phyloP scores from a whole-genome alignment of 1,140 invertebrate species.

The Carposina sasakii region DNA sequence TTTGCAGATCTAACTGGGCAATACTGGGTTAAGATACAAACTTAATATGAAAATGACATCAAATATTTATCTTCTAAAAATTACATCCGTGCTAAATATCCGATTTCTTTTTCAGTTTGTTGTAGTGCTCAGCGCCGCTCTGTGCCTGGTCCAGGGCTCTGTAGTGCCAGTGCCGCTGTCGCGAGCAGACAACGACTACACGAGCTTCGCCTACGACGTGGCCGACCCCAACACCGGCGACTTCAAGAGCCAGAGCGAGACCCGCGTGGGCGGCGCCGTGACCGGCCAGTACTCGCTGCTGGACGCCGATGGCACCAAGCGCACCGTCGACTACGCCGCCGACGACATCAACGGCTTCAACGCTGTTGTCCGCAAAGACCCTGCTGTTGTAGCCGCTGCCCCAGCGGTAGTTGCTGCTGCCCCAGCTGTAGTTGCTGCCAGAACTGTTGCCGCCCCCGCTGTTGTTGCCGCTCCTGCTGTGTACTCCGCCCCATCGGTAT shows the following conservation, averaged over 20 bases:
- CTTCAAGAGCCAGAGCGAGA: slow-evolving; percentile 44
- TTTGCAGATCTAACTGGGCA: too few relatives aligned
- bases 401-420: slow-evolving; percentile 9
- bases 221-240: slow-evolving; percentile 47
- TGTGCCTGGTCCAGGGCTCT: slow-evolving; percentile 29
- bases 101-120: slow-evolving; percentile 37
- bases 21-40: too few relatives aligned
- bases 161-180: slow-evolving; percentile 26
- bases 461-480: slow-evolving; percentile 10
- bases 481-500: slow-evolving; percentile 10
- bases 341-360: slow-evolving; percentile 41
- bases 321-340: slow-evolving; percentile 39
- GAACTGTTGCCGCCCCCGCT: slow-evolving; percentile 14
- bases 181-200: slow-evolving; percentile 30
- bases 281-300: slow-evolving; percentile 39
- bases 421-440: slow-evolving; percentile 15
- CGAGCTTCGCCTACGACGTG: slow-evolving; percentile 42
- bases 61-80: too few relatives aligned
- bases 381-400: slow-evolving; percentile 17
- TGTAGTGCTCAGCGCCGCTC: slow-evolving; percentile 36
- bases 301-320: slow-evolving; percentile 38
- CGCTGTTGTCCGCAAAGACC: slow-evolving; percentile 34
- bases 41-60: too few relatives aligned
- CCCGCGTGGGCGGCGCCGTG: slow-evolving; percentile 31
- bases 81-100: background rate